These are phyloP conservation scores for Caenorhabditis sp. DNA, from an alignment of 2,888 invertebrate genomes.

Conservation along the genomic window DNA sequence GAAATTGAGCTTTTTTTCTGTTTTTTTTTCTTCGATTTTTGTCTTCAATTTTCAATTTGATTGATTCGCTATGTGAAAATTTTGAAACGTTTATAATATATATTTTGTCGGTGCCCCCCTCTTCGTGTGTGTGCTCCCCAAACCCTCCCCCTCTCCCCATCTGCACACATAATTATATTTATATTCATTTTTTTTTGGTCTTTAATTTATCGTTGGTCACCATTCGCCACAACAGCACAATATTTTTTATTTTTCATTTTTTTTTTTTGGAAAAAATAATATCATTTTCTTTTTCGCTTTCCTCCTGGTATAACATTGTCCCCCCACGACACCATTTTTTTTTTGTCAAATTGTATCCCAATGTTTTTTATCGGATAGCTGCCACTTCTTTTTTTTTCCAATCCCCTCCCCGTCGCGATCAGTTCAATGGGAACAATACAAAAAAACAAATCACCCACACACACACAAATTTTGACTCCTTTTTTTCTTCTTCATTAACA, in stretches of 20 bases:
- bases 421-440: too few relatives aligned
- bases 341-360: slow-evolving; percentile 6
- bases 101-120: not conserved
- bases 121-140: not conserved
- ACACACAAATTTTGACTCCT: slow-evolving; percentile 12
- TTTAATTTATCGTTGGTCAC: not conserved
- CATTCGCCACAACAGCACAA: slow-evolving; percentile 4
- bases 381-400: slow-evolving; percentile 37
- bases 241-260: slow-evolving; percentile 13
- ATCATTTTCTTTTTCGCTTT: slow-evolving; percentile 15
- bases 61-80: slow-evolving; percentile 5
- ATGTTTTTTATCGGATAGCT: slow-evolving; percentile 39
- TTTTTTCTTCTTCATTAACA: slow-evolving; percentile 1
- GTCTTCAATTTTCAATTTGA: slow-evolving; percentile 13
- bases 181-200: not conserved
- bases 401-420: not conserved
- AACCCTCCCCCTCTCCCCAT: too few relatives aligned
- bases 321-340: too few relatives aligned
- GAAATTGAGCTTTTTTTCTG: slow-evolving; percentile 9
- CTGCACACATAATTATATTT: not conserved
- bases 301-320: slow-evolving; percentile 5
- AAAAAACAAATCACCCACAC: not conserved
- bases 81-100: not conserved
- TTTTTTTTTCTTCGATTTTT: slow-evolving; percentile 4
- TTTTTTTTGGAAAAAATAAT: slow-evolving; percentile 36